These are phyloP conservation scores for Lutraria rhynchaena DNA, from an alignment of 1,140 invertebrate genomes.

Conservation along the genomic window DNA sequence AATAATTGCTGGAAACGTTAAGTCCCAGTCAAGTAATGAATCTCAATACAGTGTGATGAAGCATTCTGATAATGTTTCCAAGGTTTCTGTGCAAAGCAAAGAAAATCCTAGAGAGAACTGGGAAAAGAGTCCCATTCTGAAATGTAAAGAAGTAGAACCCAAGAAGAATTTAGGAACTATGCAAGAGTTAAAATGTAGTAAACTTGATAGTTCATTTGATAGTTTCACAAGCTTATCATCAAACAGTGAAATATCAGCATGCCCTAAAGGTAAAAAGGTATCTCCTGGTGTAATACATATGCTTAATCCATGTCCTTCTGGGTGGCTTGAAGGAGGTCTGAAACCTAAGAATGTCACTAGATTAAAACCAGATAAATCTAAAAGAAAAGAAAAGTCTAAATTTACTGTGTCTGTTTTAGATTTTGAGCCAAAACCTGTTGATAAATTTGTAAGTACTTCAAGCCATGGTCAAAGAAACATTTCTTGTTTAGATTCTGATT, in stretches of 20 bases:
- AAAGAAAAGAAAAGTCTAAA: conserved; percentile 25
- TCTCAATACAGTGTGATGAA: too few species aligned
- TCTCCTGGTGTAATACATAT: conserved; percentile 48
- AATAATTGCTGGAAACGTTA: too few species aligned
- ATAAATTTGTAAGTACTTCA: neutral
- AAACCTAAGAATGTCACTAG: too few species aligned
- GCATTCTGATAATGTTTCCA: too few species aligned
- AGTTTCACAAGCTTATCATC: neutral
- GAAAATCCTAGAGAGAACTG: too few species aligned
- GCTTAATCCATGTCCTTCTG: conserved; percentile 45
- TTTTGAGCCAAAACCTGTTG: conserved; percentile 28
- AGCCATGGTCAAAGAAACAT: too few species aligned
- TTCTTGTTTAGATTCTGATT: neutral
- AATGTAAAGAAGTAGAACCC: too few species aligned
- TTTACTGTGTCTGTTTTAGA: conserved; percentile 41
- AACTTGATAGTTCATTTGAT: neutral
- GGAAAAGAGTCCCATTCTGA: too few species aligned
- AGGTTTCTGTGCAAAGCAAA: too few species aligned
- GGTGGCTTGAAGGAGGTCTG: conserved; percentile 51
- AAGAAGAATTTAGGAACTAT: too few species aligned
- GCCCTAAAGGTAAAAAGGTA: conserved; percentile 16
- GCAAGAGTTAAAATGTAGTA: neutral
- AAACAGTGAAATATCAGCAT: neutral
- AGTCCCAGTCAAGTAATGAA: too few species aligned
- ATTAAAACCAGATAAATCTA: conserved; percentile 38